A percentile compares a stretch with the other conserved stretches of the same genome.
Conservation (phyloP, 2,797 vertebrate species). For the Eidolon dupreanum region DNA sequence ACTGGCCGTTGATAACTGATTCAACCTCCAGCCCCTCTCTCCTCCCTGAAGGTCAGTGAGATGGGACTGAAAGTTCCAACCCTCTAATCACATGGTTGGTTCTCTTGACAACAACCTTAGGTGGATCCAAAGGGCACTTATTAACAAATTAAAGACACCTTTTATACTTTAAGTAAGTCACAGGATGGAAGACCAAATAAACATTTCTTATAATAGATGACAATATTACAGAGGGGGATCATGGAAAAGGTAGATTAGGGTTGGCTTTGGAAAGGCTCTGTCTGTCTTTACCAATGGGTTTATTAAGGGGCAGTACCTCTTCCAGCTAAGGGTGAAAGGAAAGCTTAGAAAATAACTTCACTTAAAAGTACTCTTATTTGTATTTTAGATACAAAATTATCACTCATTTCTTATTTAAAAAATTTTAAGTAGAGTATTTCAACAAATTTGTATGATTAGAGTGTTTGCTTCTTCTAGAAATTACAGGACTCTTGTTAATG, state of each 20-base stretch:
- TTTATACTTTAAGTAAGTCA: neutral
- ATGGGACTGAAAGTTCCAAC: neutral
- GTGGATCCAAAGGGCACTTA: neutral
- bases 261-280: neutral
- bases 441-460: neutral
- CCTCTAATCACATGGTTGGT: neutral
- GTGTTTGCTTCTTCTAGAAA: slow-evolving; percentile 2
- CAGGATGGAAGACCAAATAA: neutral
- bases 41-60: neutral
- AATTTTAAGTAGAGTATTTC: neutral
- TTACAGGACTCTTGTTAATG: neutral
- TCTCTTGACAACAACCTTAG: neutral
- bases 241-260: neutral
- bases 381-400: neutral
- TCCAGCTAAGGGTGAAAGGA: neutral
- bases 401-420: neutral
- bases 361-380: neutral
- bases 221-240: neutral
- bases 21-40: neutral
- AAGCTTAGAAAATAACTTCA: neutral
- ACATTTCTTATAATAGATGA: neutral
- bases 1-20: neutral
- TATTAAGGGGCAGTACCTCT: neutral
- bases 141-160: neutral
- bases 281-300: neutral